These are phyloP conservation scores for Sardinella longiceps DNA, from an alignment of 2,797 vertebrate genomes.

Conservation along the genomic window DNA sequence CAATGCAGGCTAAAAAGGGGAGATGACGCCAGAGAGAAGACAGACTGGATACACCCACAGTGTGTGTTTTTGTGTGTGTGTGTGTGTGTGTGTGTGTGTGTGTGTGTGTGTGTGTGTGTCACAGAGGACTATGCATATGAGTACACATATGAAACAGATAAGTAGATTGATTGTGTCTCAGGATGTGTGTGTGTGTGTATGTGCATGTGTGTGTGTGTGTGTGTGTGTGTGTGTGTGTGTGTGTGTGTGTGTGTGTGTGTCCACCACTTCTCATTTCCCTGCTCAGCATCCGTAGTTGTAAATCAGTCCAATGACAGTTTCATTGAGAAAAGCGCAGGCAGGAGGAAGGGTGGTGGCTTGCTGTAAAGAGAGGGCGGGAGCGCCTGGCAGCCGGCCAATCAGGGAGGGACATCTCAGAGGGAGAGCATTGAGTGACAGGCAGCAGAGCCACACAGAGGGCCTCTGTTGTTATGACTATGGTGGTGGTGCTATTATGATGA, in stretches of 20 bases:
- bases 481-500: background rate
- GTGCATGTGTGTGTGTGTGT: constrained; percentile 27
- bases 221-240: constrained; percentile 34
- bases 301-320: constrained; percentile 58
- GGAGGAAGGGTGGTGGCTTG: constrained; percentile 47
- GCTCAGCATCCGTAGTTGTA: constrained; percentile 28
- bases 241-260: constrained; percentile 32
- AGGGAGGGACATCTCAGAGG: constrained; percentile 49
- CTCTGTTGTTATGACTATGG: background rate
- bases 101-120: constrained; percentile 32
- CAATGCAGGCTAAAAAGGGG: no score
- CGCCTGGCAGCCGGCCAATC: constrained; percentile 67
- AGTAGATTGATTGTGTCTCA: background rate
- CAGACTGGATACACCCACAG: constrained; percentile 33
- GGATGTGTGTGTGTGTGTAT: constrained; percentile 31
- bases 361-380: constrained; percentile 36
- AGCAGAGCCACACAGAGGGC: constrained; percentile 32
- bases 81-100: constrained; percentile 26
- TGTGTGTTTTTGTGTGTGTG: background rate
- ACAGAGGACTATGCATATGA: constrained; percentile 5
- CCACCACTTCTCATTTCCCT: constrained; percentile 40
- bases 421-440: constrained; percentile 53
- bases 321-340: constrained; percentile 72
- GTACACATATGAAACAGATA: background rate
- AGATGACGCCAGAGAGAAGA: constrained; percentile 14